Base-by-base conservation (phyloP, 2,113 vertebrate genomes). In the human (Homo sapiens) region DNA sequence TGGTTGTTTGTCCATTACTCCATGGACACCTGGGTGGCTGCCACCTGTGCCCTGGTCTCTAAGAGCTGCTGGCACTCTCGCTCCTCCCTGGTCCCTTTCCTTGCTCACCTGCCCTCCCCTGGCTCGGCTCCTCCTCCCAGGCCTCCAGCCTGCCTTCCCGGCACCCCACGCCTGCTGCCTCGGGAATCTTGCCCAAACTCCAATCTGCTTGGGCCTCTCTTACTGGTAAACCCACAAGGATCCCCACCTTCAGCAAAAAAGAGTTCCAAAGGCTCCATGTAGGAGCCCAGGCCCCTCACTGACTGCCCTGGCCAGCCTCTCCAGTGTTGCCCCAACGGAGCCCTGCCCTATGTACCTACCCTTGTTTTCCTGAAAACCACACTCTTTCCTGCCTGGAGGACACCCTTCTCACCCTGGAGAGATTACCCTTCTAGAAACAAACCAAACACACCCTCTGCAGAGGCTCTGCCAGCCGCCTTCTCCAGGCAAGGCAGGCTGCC, bases 61-160 rank as follows among this genome's bases (percentile, higher is more conserved):
- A 2, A 8, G 40, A 40, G 64, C 0, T 2, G 35, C 17, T 1
- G 2, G 3, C 0, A 5, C 17, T 0, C 27, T 35, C 20, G 16
- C 11, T 35, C 8, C 6, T 20, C 48, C 57, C 55, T 4, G n/a
- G 12, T 8, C 30, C 5, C 1, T 4, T 5, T 8, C 22, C 10
- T 3, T 16, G 0, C 88, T 20, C 8, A 9, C 8, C 81, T n/a
- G 11, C 17, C 10, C 40, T 23, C 17, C 12, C 20, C 18, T 48
- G 7, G 14, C n/a, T 30, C 11, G 5, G 17, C 17, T 38, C 43
- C 4, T 25, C 13, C 18, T 35, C 23, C 23, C 13, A 0, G 35
- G 38, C 38, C 50, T 57, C 73, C 7, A n/a, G 22, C 48, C 8
- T 16, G 17, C 40, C 13, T 40, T 6, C 18, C 12, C 10, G 7